A percentile compares a stretch with the other conserved stretches of the same genome.
phyloP scores from a whole-genome alignment of 2,797 vertebrate species.

The Halcyon smyrnensis region DNA sequence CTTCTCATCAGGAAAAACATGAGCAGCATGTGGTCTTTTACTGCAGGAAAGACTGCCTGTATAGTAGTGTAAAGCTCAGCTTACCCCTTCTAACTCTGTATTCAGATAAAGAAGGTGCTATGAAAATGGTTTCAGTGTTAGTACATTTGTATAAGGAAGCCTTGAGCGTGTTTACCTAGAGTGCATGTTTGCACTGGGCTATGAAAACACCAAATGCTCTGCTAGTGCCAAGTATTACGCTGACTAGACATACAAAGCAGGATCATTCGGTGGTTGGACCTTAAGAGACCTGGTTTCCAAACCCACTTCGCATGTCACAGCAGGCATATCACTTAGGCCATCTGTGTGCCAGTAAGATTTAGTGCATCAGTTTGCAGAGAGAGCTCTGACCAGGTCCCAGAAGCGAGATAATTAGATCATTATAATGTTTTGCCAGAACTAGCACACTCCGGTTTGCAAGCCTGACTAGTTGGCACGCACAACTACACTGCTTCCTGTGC shows the following conservation, averaged over 20 bases:
- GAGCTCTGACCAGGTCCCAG: background rate
- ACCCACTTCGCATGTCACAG: background rate
- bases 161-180: background rate
- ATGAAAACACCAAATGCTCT: background rate
- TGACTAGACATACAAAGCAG: background rate
- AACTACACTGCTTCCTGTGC: background rate
- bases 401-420: background rate
- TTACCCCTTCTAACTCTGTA: background rate
- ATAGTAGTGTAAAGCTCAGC: background rate
- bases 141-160: background rate
- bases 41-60: background rate
- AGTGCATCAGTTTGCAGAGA: background rate
- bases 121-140: background rate
- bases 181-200: background rate
- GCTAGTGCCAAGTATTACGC: background rate
- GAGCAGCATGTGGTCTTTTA: background rate
- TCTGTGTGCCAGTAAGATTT: background rate
- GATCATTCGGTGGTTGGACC: fast-evolving
- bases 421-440: background rate
- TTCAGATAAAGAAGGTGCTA: background rate
- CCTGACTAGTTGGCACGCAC: background rate
- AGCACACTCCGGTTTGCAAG: background rate
- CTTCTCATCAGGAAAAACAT: background rate
- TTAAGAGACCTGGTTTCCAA: background rate
- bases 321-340: fast-evolving